Percentiles rank a stretch among this genome's conserved stretches.
Evolutionary conservation across 2,113 vertebrate species (phyloP).

Genomic region (Engystomops pustulosus): DNA sequence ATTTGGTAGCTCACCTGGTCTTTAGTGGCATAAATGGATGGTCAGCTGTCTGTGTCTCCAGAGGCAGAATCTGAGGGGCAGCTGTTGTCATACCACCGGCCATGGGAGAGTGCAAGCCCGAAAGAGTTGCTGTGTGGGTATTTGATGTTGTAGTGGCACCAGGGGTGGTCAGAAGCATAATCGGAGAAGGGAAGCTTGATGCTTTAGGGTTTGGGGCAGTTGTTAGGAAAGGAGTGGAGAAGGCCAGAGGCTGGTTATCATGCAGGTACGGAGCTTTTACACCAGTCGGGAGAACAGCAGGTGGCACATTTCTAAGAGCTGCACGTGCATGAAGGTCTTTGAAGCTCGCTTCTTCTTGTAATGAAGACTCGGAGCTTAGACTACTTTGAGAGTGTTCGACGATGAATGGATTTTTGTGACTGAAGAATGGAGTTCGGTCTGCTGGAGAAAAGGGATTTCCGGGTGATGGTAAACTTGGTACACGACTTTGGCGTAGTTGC

Average conservation of each 20-base stretch:
- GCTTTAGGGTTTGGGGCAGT: slow-evolving; percentile 67
- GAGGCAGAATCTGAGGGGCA: slow-evolving; percentile 85
- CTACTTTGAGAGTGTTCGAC: slow-evolving; percentile 24
- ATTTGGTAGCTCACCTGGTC: slow-evolving; percentile 86
- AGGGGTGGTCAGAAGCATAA: slow-evolving; percentile 62
- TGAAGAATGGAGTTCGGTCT: slow-evolving; percentile 42
- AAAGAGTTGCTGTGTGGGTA: slow-evolving; percentile 64
- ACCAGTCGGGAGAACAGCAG: slow-evolving; percentile 65
- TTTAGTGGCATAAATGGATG: slow-evolving; percentile 73
- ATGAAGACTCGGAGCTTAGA: slow-evolving; percentile 62
- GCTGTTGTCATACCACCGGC: slow-evolving; percentile 70
- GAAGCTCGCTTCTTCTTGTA: slow-evolving; percentile 61
- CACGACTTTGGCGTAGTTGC: not conserved
- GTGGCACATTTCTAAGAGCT: slow-evolving; percentile 62
- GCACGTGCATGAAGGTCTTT: slow-evolving; percentile 60
- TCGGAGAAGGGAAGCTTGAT: slow-evolving; percentile 68
- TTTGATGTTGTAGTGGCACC: slow-evolving; percentile 62
- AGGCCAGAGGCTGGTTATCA: slow-evolving; percentile 71
- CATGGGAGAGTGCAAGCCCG: slow-evolving; percentile 70
- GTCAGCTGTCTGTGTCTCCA: slow-evolving; percentile 87
- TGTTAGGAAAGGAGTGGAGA: slow-evolving; percentile 71
- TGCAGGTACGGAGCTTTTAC: slow-evolving; percentile 66
- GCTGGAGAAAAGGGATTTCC: slow-evolving; percentile 66
- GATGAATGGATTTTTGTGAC: slow-evolving; percentile 65
- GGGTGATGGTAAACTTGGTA: not conserved